phyloP scores from a whole-genome alignment of 2,113 vertebrate species.

The Anseranas semipalmata region DNA sequence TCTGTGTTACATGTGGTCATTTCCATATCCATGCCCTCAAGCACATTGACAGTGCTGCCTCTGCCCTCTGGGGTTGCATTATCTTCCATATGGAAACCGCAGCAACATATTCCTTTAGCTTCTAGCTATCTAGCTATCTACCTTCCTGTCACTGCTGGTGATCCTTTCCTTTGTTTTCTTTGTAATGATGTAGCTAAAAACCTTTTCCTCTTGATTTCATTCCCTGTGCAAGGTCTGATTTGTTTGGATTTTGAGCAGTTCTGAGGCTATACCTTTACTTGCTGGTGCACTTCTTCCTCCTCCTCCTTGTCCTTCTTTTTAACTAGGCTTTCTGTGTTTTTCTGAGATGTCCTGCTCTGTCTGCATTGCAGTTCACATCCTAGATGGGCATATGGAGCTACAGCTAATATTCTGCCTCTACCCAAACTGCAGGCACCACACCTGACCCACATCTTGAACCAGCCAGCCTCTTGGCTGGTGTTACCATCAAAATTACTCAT shows the following conservation, averaged over 20 bases:
- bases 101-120: not conserved
- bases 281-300: not conserved
- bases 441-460: not conserved
- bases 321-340: not conserved
- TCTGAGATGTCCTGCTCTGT: not conserved
- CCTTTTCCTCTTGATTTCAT: not conserved
- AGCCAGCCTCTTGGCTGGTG: not conserved
- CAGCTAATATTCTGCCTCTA: not conserved
- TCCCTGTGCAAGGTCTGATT: not conserved
- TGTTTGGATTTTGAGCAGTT: not conserved
- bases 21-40: not conserved
- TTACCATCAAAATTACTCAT: fast-evolving
- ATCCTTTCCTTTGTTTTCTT: not conserved
- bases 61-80: not conserved
- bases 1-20: not conserved
- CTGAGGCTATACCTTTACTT: not conserved
- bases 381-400: not conserved
- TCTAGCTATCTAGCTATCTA: not conserved
- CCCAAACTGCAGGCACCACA: not conserved
- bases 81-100: not conserved
- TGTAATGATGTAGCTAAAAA: not conserved
- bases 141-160: not conserved
- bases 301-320: not conserved
- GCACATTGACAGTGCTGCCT: not conserved
- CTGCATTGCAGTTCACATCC: not conserved